Percentiles rank a stretch among this genome's conserved stretches.
Evolutionary conservation across 2,797 vertebrate genomes (phyloP).

Genomic region (Sylvilagus floridanus): DNA sequence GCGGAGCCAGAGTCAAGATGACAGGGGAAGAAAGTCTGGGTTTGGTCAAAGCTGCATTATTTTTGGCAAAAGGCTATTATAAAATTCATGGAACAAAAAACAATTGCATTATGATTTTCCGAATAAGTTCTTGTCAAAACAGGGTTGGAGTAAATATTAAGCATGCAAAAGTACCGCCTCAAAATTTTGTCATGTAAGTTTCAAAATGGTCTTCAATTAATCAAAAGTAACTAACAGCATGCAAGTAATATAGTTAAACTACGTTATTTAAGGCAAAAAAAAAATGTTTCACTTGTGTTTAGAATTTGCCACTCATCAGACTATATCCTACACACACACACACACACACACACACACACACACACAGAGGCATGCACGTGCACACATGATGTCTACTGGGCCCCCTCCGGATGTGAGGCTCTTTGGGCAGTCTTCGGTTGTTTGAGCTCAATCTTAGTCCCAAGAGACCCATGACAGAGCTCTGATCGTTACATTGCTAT

Average conservation of each 20-base stretch:
- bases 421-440: not conserved
- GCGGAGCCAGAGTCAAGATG: not conserved
- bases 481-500: not conserved
- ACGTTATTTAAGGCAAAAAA: not conserved
- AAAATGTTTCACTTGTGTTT: not conserved
- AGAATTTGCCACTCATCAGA: not conserved
- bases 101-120: not conserved
- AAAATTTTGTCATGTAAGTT: not conserved
- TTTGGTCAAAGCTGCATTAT: not conserved
- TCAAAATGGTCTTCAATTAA: constrained; percentile 5
- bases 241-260: not conserved
- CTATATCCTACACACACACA: not conserved
- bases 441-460: not conserved
- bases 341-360: accelerated
- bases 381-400: accelerated
- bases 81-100: constrained; percentile 31
- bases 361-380: too few relatives aligned
- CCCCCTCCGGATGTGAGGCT: not conserved
- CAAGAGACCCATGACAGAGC: not conserved
- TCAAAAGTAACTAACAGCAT: not conserved
- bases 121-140: not conserved
- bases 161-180: not conserved
- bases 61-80: not conserved
- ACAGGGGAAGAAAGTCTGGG: not conserved
- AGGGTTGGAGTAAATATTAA: constrained; percentile 13